phyloP scores from a whole-genome alignment of 2,113 vertebrate genomes.

The Genyomyrus donnyi region DNA sequence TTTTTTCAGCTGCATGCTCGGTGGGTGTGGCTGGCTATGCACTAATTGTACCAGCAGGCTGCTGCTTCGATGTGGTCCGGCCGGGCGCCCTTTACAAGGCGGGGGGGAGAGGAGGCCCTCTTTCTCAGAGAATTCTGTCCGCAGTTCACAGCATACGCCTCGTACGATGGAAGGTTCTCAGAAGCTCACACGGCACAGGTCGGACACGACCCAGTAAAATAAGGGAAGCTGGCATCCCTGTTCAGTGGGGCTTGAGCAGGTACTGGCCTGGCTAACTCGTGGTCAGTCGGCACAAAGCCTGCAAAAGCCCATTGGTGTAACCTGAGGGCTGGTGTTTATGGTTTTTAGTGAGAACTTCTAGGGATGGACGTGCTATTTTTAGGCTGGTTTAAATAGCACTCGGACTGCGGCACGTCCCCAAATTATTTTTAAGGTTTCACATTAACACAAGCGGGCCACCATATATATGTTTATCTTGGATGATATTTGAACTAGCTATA shows the following conservation, averaged over 20 bases:
- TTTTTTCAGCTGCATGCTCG: constrained; percentile 9
- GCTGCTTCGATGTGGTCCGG: constrained; percentile 9
- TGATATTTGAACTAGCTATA: background rate
- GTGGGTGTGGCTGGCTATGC: constrained; percentile 1
- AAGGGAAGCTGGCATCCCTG: background rate
- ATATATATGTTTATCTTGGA: background rate
- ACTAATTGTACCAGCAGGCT: background rate
- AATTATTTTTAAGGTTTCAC: background rate
- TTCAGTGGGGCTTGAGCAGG: background rate
- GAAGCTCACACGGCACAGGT: background rate
- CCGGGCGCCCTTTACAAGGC: background rate
- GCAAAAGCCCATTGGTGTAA: background rate
- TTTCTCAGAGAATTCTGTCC: background rate
- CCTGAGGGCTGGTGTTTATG: background rate
- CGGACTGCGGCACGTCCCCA: background rate
- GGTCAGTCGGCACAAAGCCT: background rate
- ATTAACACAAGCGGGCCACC: background rate
- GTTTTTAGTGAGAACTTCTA: background rate
- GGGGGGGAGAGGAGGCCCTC: background rate
- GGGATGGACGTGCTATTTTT: background rate
- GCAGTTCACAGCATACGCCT: background rate
- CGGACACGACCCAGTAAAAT: background rate
- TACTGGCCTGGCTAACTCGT: background rate
- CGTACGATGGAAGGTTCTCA: background rate
- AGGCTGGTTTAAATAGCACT: constrained; percentile 1